Evolutionary conservation across 53 echinoderm and acorn worm species (phyloP).

Genomic region (Echinarachnius parma): DNA sequence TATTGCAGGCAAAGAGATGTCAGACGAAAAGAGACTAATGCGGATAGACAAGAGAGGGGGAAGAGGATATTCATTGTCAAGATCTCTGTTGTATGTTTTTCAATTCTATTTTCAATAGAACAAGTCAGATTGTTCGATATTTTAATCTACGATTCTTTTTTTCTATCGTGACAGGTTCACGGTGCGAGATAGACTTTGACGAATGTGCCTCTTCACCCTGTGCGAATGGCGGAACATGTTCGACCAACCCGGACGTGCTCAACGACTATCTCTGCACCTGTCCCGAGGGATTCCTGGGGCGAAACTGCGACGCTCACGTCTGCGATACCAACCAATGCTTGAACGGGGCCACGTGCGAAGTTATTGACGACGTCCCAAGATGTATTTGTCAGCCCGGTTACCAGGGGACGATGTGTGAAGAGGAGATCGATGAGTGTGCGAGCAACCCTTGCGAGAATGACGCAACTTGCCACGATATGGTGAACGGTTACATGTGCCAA

Average conservation of each 20-base stretch:
- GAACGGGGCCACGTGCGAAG: conserved; percentile 37
- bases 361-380: conserved; percentile 4
- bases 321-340: conserved; percentile 30
- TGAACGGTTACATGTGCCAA: conserved; percentile 23
- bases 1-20: too few species aligned
- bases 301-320: conserved; percentile 55
- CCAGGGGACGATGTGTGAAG: conserved; percentile 4
- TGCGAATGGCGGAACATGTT: conserved; percentile 51
- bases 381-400: conserved; percentile 24
- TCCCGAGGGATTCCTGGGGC: conserved; percentile 49
- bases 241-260: conserved; percentile 26
- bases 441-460: conserved; percentile 40
- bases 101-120: too few species aligned
- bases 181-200: conserved; percentile 59
- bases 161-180: conserved; percentile 24
- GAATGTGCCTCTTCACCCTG: conserved; percentile 71
- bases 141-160: too few species aligned
- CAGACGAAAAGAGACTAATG: too few species aligned
- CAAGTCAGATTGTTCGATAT: too few species aligned
- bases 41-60: too few species aligned
- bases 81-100: too few species aligned
- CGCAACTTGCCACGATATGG: conserved; percentile 33
- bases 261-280: conserved; percentile 67
- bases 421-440: conserved; percentile 34
- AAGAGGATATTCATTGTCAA: too few species aligned